Conservation (phyloP, 2,888 invertebrate species). For the Muschampia plurimacula region DNA sequence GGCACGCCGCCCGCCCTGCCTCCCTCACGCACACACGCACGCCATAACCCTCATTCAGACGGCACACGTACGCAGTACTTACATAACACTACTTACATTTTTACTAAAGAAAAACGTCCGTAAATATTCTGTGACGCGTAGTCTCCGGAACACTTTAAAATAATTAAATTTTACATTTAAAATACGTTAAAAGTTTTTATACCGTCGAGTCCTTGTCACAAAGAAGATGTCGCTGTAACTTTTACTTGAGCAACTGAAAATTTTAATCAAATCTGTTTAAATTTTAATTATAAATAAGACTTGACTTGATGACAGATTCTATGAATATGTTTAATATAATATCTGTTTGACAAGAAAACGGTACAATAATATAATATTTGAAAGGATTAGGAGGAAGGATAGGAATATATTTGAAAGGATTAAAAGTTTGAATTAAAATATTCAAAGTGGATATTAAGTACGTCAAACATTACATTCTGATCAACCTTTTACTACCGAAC, state of each 20-base stretch:
- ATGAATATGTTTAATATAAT: too few species aligned
- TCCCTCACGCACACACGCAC: conserved; percentile 44
- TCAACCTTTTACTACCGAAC: neutral
- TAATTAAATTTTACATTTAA: neutral
- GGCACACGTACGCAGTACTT: conserved; percentile 30
- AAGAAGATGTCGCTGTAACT: neutral
- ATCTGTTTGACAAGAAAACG: too few species aligned
- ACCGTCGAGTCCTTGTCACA: neutral
- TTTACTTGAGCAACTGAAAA: neutral
- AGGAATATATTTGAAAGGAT: too few species aligned
- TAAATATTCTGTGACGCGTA: conserved; percentile 3
- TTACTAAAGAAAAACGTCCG: conserved; percentile 26
- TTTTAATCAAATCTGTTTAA: neutral
- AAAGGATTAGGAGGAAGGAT: too few species aligned
- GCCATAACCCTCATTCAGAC: conserved; percentile 6
- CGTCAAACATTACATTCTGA: too few species aligned
- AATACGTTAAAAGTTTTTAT: neutral
- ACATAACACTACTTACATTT: conserved; percentile 28
- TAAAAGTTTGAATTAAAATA: too few species aligned
- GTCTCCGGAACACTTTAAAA: conserved; percentile 27
- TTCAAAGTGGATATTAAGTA: too few species aligned
- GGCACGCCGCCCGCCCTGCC: conserved; percentile 47
- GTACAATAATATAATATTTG: too few species aligned
- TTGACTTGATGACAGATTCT: neutral
- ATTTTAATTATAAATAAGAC: neutral